Evolutionary conservation across 2,113 vertebrate genomes (phyloP).

Genomic region (Polyodon spathula): DNA sequence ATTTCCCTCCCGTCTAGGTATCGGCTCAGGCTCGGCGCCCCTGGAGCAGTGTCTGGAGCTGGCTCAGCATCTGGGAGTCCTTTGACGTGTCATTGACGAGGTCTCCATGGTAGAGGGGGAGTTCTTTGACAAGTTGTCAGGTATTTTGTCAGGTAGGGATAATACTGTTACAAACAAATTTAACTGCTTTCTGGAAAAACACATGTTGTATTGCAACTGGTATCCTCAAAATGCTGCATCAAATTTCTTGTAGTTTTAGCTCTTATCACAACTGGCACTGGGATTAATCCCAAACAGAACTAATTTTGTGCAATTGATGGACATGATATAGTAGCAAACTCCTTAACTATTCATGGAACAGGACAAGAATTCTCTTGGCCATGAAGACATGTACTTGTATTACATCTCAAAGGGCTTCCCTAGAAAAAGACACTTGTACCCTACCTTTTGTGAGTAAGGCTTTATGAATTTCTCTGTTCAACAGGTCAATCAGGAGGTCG

Average conservation of each 20-base stretch:
- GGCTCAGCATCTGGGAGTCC: constrained; percentile 72
- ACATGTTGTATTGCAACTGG: too few species aligned
- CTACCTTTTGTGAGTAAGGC: not conserved
- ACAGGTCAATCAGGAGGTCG: constrained; percentile 71
- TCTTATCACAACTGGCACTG: too few species aligned
- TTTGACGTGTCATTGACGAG: constrained; percentile 94
- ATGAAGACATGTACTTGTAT: not conserved
- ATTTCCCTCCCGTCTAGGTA: constrained; percentile 53
- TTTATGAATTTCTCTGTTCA: constrained; percentile 1
- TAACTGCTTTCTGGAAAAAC: too few species aligned
- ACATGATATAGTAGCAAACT: not conserved
- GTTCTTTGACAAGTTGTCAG: constrained; percentile 89
- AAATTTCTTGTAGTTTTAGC: too few species aligned
- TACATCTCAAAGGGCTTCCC: too few species aligned
- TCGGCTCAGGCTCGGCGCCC: constrained; percentile 77
- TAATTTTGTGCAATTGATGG: not conserved
- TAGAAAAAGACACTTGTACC: not conserved
- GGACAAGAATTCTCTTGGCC: too few species aligned
- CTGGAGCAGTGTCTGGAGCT: constrained; percentile 83
- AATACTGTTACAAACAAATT: not conserved
- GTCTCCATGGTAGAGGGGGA: constrained; percentile 92
- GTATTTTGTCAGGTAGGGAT: constrained; percentile 76
- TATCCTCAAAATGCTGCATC: too few species aligned
- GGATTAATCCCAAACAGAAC: not conserved
- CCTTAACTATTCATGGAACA: too few species aligned